Evolutionary conservation across 2,888 invertebrate species (phyloP).

Genomic region (Notodonta ziczac): DNA sequence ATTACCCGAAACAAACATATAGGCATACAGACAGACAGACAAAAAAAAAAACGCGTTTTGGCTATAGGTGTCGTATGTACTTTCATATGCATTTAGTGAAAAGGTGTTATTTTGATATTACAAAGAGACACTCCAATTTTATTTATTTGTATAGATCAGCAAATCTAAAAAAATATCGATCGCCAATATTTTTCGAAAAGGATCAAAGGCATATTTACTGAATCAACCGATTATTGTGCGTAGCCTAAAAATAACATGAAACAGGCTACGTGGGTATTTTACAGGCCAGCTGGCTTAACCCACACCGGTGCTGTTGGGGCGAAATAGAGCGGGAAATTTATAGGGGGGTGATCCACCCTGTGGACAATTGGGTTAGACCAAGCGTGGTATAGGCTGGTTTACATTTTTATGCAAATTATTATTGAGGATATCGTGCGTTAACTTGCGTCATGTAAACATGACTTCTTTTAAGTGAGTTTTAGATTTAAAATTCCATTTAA

Average conservation of each 20-base stretch:
- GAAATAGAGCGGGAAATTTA: conserved; percentile 64
- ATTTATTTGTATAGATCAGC: too few species aligned
- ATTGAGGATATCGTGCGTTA: conserved; percentile 15
- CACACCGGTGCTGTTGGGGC: conserved; percentile 53
- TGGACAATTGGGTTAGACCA: conserved; percentile 39
- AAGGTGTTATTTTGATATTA: too few species aligned
- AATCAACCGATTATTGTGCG: background rate
- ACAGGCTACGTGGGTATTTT: conserved; percentile 45
- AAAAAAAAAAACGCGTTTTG: too few species aligned
- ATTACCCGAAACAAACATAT: too few species aligned
- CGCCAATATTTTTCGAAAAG: background rate
- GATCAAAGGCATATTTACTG: conserved; percentile 6
- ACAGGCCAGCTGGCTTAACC: conserved; percentile 53
- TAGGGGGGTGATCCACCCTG: conserved; percentile 24
- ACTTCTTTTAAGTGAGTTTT: too few species aligned
- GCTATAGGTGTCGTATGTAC: too few species aligned
- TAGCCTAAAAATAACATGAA: conserved; percentile 32
- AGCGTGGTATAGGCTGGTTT: conserved; percentile 36
- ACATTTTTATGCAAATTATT: conserved; percentile 38
- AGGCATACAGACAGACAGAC: too few species aligned
- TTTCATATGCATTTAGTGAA: too few species aligned
- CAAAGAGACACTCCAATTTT: too few species aligned
- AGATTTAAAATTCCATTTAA: too few species aligned
- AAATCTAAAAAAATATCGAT: background rate
- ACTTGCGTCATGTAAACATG: too few species aligned